Base-by-base conservation (phyloP, 2,888 invertebrate genomes). In the Nowickia ferox region DNA sequence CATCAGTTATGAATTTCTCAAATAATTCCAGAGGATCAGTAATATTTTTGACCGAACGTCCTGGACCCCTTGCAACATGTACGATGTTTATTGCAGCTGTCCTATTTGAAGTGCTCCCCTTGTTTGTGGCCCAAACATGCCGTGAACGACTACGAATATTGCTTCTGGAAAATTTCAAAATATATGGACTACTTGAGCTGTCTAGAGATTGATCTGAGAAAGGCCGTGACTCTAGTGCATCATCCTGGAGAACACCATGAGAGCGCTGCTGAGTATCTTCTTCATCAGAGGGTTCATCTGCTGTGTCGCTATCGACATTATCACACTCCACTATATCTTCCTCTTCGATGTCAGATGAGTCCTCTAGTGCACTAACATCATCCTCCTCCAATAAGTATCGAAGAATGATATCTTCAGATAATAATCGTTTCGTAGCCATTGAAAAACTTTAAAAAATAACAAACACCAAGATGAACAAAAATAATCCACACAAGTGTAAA, bases 1-100 rank as follows among this genome's bases (percentile, higher is more conserved):
- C 40, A 30, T 46, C 59, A 59, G 77, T 84, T n/a, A 84, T 71
- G 66, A 84, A 84, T 15, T 66, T 5, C 40, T 77, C 22, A 72
- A 81, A 71, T 68, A 57, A 80, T 51, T n/a, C 15, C 11, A 84
- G 44, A 53, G 74, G 77, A 48, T 81, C 66, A 51, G 19, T 71
- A n/a, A 84, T 76, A 59, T 68, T 53, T 68, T 51, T 78, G 19
- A 77, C 44, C 42, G 42, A 42, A 19, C 80, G 65, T 9, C 63
- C 59, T 38, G 84, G 77, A 6, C 68, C 81, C 15, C 57, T 72
- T 6, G 71, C 22, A 44, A 72, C 46, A 59, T n/a, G 71, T 57
- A 71, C 57, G 44, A 72, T 72, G n/a, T 72, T 59, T 3, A 72
- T 59, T 72, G 57, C 44, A 72, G 30, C 46, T 46, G 57, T 46